A percentile compares a stretch with the other conserved stretches of the same genome.
Evolutionary conservation across 2,888 invertebrate genomes (phyloP).

Genomic region (Thelaira solivaga): DNA sequence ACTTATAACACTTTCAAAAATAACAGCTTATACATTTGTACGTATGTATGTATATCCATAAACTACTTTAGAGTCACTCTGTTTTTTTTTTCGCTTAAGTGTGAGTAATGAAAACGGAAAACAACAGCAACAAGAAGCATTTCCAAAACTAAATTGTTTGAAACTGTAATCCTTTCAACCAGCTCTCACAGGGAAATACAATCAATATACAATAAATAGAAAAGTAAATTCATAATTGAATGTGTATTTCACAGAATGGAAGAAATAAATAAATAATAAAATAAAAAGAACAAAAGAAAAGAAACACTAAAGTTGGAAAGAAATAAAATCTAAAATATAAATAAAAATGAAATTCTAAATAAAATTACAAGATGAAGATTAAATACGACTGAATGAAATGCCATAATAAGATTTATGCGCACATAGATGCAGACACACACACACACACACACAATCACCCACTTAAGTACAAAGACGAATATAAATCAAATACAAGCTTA

Average conservation of each 20-base stretch:
- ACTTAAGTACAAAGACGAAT: neutral
- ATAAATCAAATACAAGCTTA: constrained; percentile 32
- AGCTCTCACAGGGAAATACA: neutral
- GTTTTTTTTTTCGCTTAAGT: neutral
- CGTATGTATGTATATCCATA: neutral
- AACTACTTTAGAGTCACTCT: neutral
- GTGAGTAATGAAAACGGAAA: neutral
- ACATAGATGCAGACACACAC: neutral
- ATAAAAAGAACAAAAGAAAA: neutral
- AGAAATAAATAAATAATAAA: neutral
- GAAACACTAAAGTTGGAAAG: constrained; percentile 9
- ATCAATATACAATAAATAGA: neutral
- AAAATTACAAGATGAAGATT: constrained; percentile 26
- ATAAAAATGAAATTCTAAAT: neutral
- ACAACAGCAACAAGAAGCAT: neutral
- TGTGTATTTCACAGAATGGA: neutral
- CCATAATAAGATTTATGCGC: constrained; percentile 35
- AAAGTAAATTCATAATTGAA: constrained; percentile 39
- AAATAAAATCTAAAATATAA: constrained; percentile 5
- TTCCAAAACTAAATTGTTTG: constrained; percentile 36
- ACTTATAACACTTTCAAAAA: too few species aligned
- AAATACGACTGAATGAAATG: constrained; percentile 29
- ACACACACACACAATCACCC: neutral
- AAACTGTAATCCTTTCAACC: constrained; percentile 35
- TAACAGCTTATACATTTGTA: too few species aligned